Evolutionary conservation across 1,140 invertebrate species (phyloP), one percentile per base, ranked within the genome.

Genomic region (Oedothorax gibbosus): DNA sequence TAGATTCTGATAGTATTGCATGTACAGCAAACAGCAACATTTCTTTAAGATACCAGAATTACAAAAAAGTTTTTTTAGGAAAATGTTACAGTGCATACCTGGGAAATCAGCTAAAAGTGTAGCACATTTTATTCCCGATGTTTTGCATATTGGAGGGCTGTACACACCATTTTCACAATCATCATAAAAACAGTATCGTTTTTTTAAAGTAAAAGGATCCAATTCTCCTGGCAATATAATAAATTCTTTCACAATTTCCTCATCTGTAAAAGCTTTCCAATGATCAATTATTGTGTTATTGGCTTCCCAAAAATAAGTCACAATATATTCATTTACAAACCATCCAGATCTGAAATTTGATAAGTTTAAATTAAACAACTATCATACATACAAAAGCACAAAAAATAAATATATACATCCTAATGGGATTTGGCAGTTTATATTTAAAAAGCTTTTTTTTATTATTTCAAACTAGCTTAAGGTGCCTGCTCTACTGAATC

Each of bases 291-390:
- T 78, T 14, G 89, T 86, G 60, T 87, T 60, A 87, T 87, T 77
- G 12, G 86, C 53, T 50, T 86, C 85, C 86, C 86, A 87, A n/a
- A 88, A 85, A 18, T 88, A 85, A n/a, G 89, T 85, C 0, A 89
- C 88, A 12, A 87, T 86, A 66, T 87, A 86, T 18, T 87, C 86
- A 2, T 90, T 93, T 64, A 95, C 92, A 87, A 93, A 95, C 94
- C 94, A 95, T 7, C 94, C 93, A 88, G 94, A 94, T 78, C 94
- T 92, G 88, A 7, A 80, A 86, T 57, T 64, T 35, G 20, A 49
- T 60, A 54, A 50, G 18, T 73, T 53, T 35, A n/a, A 69, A 20
- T 69, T 49, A 69, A 69, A 49, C 66, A 35, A 35, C 35, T 35
- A 35, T 35, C 35, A 35, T 35, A 60, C n/a, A 60, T 60, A 11